Evolutionary conservation across 1,140 invertebrate species (phyloP), one percentile per base, ranked within the genome.

Genomic region (Drosophila fuyamai): DNA sequence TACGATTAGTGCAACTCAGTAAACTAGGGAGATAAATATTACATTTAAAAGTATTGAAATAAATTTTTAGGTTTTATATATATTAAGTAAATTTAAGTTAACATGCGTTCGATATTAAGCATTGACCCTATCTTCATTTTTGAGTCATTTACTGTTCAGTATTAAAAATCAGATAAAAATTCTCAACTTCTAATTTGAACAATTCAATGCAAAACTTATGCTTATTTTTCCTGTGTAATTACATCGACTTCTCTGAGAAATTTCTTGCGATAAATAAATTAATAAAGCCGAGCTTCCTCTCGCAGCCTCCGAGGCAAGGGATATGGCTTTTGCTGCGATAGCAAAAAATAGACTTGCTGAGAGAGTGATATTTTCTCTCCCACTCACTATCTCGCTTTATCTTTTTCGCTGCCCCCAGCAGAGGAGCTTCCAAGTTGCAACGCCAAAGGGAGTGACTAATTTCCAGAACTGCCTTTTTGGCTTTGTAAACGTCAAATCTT

Each of bases 341-440:
- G 16, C 46, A 9, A 13, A 32, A 48, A 66, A 50, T 50, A 65
- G 35, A 32, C 43, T 38, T 47, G 13, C 14, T n/a, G 14, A 18
- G 59, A 23, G 35, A 23, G 14, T 29, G 44, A 23, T 60, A 16
- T 16, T 18, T 27, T 13, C 43, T 14, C 60, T 59, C 27, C 35
- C 27, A 44, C 40, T 16, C 27, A 29, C 40, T 32, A 44, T 44
- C 10, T 27, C 27, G 27, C 23, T 13, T 65, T 63, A 46, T 46
- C 41, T 13, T 65, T 63, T 36, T 46, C 58, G 13, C 35, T 32
- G 32, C 13, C 63, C 18, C 43, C 63, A 65, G 27, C 60, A 23
- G 27, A 40, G 43, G 12, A 10, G 23, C 40, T 59, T 41, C n/a
- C n/a, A 36, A 53, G 32, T 18, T 65, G 32, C 41, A 29, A 14